These are phyloP conservation scores for Zingel zingel DNA, from an alignment of 2,113 vertebrate species.

Conservation along the genomic window DNA sequence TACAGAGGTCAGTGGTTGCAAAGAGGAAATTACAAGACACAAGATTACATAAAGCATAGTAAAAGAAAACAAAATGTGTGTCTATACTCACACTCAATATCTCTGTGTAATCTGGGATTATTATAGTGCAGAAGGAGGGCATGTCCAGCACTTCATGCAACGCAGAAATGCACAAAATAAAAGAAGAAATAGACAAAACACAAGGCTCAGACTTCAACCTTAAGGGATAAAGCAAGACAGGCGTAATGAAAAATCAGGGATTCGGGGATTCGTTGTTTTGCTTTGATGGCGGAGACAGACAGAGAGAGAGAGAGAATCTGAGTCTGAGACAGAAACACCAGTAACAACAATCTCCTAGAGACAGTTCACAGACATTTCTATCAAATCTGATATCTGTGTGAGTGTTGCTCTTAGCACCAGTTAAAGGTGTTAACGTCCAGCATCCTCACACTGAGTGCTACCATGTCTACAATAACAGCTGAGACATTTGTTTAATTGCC, in stretches of 20 bases:
- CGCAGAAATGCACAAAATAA: conserved; percentile 43
- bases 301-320: conserved; percentile 2
- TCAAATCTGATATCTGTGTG: conserved; percentile 28
- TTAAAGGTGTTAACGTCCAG: conserved; percentile 29
- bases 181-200: conserved; percentile 37
- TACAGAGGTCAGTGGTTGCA: conserved; percentile 60
- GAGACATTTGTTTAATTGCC: conserved; percentile 39
- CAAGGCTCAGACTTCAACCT: conserved; percentile 59
- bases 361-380: conserved; percentile 32
- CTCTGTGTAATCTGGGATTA: conserved; percentile 81
- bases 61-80: conserved; percentile 49
- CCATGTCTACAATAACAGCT: conserved; percentile 18
- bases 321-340: conserved; percentile 37
- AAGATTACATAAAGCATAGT: conserved; percentile 55
- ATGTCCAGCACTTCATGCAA: conserved; percentile 46
- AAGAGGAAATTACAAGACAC: conserved; percentile 50
- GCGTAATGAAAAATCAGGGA: conserved; percentile 67
- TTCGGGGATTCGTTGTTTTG: conserved; percentile 70
- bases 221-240: conserved; percentile 61
- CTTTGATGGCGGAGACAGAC: conserved; percentile 48
- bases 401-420: conserved; percentile 22
- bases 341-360: conserved; percentile 40
- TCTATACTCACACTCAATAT: conserved; percentile 34
- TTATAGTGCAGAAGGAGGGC: conserved; percentile 50
- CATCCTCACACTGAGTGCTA: conserved; percentile 25